Percentiles rank a stretch among this genome's conserved stretches.
phyloP scores from a whole-genome alignment of 2,888 invertebrate species.

The Eristalinus aeneus region DNA sequence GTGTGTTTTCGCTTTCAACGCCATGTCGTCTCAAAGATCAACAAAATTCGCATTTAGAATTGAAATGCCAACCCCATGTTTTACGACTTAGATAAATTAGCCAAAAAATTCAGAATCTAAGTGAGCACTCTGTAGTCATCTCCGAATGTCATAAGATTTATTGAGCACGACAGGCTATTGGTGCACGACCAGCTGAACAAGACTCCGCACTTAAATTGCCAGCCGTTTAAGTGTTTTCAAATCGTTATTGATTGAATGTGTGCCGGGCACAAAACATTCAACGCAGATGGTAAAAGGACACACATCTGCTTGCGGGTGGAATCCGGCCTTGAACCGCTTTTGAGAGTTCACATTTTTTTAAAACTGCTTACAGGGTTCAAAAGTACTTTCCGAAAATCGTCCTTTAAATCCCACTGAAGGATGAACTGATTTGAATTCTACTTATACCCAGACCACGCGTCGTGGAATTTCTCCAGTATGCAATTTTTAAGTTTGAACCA shows the following conservation, averaged over 20 bases:
- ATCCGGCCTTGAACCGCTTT: background rate
- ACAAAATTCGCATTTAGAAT: background rate
- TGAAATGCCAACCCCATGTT: background rate
- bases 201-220: background rate
- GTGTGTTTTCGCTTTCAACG: slow-evolving; percentile 25
- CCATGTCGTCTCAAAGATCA: slow-evolving; percentile 8
- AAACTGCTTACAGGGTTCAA: no score
- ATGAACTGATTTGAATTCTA: no score
- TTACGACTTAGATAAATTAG: background rate
- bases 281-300: background rate
- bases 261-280: background rate
- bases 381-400: no score
- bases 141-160: slow-evolving; percentile 14
- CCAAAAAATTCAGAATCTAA: background rate
- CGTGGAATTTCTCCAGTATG: no score
- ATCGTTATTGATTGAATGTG: background rate
- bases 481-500: no score
- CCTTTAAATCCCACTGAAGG: no score
- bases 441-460: no score
- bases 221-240: background rate
- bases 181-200: background rate
- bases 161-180: background rate
- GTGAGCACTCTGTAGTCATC: background rate
- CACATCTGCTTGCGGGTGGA: background rate
- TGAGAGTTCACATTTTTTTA: no score